Base-by-base conservation (phyloP, 1,140 invertebrate genomes). In the Hyles vespertilio region DNA sequence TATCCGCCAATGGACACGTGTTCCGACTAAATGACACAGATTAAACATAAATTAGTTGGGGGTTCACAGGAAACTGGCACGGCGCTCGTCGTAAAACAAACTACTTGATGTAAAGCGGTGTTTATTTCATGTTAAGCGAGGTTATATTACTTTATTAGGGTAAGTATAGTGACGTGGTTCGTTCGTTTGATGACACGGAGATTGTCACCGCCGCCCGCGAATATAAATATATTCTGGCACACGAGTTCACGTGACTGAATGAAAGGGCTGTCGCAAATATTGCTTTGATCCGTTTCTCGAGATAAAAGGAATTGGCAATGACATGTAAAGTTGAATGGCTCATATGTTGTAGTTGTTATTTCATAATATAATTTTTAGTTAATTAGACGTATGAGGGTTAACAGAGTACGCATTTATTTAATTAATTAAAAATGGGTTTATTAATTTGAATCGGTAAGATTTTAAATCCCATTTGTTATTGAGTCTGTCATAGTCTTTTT, bases 71-170 rank as follows among this genome's bases (percentile, higher is more conserved):
- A 74, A 67, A 61, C 59, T 61, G 59, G 36, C 50, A 65, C 55
- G 56, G 57, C 56, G 60, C 47, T 51, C 22, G 60, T 72, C 63
- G 59, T 65, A 75, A 75, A 74, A 58, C 48, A 63, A 61, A 64
- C 59, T 56, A 46, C 48, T 56, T 36, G 51, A 44, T 51, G 33
- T 60, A 50, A 60, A 22, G 22, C 22, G 52, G 45, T 49, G 59
- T 67, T 63, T 58, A 67, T 67, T 63, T 61, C 66, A 61, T 61
- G 60, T 68, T 61, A 68, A 65, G 58, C 61, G 50, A 32, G 45
- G 56, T 57, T 64, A 59, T 63, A 63, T 66, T 60, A 53, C 32
- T 63, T 59, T 56, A 63, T 56, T 55, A 59, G 50, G 55, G 46
- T 46, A 52, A 65, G 55, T 56, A 59, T 11, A 59, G 55, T 59